phyloP scores from a whole-genome alignment of 2,888 invertebrate genomes.

The Noctua janthe region DNA sequence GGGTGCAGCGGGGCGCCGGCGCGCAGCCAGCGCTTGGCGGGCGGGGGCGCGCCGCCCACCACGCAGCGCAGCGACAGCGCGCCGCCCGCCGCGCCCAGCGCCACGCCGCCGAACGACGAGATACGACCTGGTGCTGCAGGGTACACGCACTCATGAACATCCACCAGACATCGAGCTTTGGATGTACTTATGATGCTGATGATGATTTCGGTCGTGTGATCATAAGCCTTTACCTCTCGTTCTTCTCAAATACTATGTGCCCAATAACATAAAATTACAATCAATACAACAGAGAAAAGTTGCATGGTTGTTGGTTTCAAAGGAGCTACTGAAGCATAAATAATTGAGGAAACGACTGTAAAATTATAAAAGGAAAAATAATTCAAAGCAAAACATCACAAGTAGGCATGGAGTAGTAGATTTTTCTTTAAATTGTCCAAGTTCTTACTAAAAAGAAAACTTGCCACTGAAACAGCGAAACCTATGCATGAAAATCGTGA shows the following conservation, averaged over 20 bases:
- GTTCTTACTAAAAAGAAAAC: background rate
- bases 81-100: slow-evolving; percentile 93
- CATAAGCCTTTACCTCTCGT: background rate
- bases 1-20: slow-evolving; percentile 92
- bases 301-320: background rate
- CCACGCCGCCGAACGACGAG: slow-evolving; percentile 94
- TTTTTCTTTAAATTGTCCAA: background rate
- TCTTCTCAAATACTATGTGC: background rate
- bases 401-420: background rate
- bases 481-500: background rate
- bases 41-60: slow-evolving; percentile 94
- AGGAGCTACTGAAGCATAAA: background rate
- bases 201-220: no score
- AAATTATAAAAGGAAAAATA: slow-evolving; percentile 12
- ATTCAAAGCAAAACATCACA: slow-evolving; percentile 5
- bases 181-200: background rate
- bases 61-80: slow-evolving; percentile 93
- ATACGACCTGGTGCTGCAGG: slow-evolving; percentile 94
- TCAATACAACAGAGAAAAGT: slow-evolving; percentile 4
- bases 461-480: slow-evolving; percentile 1
- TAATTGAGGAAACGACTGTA: slow-evolving; percentile 1
- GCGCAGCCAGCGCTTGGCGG: slow-evolving; percentile 94
- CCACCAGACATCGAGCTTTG: background rate
- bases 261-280: background rate
- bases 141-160: no score